Conservation (phyloP, 2,113 vertebrate genomes). For the Tetraodon nigroviridis region DNA sequence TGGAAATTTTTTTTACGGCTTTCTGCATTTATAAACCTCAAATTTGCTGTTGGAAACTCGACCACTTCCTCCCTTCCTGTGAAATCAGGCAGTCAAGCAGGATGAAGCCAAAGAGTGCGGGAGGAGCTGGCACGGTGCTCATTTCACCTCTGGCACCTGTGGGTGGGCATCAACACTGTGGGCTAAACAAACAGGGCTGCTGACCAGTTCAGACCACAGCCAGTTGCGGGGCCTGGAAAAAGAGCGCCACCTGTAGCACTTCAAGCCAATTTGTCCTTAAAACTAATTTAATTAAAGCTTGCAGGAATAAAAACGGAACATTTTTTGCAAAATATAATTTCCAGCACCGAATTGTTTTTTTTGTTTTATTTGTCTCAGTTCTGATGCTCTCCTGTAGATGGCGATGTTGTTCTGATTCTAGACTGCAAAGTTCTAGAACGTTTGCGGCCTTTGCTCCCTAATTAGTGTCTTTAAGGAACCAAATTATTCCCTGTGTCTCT, state of each 20-base stretch:
- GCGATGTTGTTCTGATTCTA: constrained; percentile 63
- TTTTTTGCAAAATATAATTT: no score
- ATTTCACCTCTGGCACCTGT: constrained; percentile 65
- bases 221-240: constrained; percentile 1
- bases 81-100: constrained; percentile 61
- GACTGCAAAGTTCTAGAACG: constrained; percentile 1
- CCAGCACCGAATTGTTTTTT: neutral
- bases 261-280: no score
- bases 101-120: constrained; percentile 48
- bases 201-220: constrained; percentile 37
- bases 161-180: constrained; percentile 65
- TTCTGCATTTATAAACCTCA: constrained; percentile 68
- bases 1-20: constrained; percentile 33
- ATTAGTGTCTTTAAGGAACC: constrained; percentile 60
- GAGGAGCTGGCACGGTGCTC: constrained; percentile 54
- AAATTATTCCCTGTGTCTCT: constrained; percentile 42
- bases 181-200: constrained; percentile 61
- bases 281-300: no score
- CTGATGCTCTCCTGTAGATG: constrained; percentile 69
- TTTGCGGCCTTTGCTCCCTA: constrained; percentile 56
- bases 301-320: no score
- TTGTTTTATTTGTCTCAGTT: neutral
- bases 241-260: constrained; percentile 43
- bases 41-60: constrained; percentile 68
- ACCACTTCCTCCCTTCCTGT: constrained; percentile 70